Percentiles rank a stretch among this genome's conserved stretches.
phyloP scores from a whole-genome alignment of 2,113 vertebrate genomes.

The Lepisosteus oculatus region DNA sequence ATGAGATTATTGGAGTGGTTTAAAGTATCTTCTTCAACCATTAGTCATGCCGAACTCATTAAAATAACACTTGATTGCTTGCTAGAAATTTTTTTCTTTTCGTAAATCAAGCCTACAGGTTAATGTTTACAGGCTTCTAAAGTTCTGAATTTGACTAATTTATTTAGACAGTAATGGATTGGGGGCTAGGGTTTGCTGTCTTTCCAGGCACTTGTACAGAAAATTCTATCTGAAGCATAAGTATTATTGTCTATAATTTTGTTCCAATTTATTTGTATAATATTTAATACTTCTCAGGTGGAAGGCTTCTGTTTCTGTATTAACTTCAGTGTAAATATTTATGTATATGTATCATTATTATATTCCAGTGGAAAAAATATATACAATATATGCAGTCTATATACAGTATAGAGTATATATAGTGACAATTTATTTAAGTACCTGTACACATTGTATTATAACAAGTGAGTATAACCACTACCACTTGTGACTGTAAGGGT shows the following conservation, averaged over 20 bases:
- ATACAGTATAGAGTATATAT: too few relatives aligned
- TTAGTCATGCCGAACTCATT: conserved; percentile 45
- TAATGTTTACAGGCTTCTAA: conserved; percentile 1
- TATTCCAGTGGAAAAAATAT: too few relatives aligned
- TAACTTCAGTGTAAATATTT: too few relatives aligned
- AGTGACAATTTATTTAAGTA: too few relatives aligned
- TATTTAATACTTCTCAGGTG: neutral
- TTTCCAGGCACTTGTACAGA: neutral
- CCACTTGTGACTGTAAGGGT: too few relatives aligned
- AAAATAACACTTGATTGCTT: conserved; percentile 42
- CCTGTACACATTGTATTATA: too few relatives aligned
- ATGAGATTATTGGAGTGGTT: conserved; percentile 40
- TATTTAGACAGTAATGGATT: conserved; percentile 2
- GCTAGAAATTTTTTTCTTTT: conserved; percentile 21
- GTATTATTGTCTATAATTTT: neutral
- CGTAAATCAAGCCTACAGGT: conserved; percentile 12
- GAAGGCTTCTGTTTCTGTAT: neutral
- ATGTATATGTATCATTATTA: too few relatives aligned
- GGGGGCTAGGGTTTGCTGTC: conserved; percentile 1
- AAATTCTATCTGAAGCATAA: neutral
- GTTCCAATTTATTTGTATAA: neutral
- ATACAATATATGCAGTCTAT: too few relatives aligned
- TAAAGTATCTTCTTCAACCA: conserved; percentile 40
- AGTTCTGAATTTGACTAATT: neutral
- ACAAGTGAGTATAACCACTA: too few relatives aligned